Percentiles rank a stretch among this genome's conserved stretches.
Evolutionary conservation across 2,797 vertebrate species (phyloP).

Genomic region (Onychomys torridus): DNA sequence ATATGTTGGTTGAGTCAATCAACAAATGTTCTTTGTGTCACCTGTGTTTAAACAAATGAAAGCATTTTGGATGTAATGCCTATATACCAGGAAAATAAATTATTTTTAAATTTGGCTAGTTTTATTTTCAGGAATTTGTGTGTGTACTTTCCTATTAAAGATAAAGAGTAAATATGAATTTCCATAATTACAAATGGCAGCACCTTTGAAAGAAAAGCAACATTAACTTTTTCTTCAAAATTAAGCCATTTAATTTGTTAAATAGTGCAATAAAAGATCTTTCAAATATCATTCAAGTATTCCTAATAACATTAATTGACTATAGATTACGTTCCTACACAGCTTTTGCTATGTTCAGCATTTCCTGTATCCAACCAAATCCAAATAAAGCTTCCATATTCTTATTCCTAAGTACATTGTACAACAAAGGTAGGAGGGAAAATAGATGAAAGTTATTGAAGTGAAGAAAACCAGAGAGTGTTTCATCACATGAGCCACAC

Average conservation of each 20-base stretch:
- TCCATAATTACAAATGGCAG: neutral
- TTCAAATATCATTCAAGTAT: neutral
- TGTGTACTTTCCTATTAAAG: constrained; percentile 9
- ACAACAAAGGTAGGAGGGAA: neutral
- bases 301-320: neutral
- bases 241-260: neutral
- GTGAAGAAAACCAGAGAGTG: neutral
- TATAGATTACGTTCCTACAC: neutral
- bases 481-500: too few species aligned
- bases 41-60: neutral
- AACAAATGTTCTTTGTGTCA: neutral
- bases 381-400: neutral
- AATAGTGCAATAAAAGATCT: neutral
- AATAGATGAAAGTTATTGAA: neutral
- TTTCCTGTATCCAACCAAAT: neutral
- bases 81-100: neutral
- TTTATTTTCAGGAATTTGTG: constrained; percentile 5
- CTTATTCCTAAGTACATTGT: neutral
- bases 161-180: neutral
- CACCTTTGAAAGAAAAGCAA: neutral
- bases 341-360: neutral
- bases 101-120: neutral
- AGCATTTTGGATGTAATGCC: neutral
- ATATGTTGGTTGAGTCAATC: neutral
- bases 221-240: neutral